Percentiles rank a stretch among this genome's conserved stretches.
These are phyloP conservation scores for Clivina fossor DNA, from an alignment of 2,888 invertebrate species.

Conservation along the genomic window DNA sequence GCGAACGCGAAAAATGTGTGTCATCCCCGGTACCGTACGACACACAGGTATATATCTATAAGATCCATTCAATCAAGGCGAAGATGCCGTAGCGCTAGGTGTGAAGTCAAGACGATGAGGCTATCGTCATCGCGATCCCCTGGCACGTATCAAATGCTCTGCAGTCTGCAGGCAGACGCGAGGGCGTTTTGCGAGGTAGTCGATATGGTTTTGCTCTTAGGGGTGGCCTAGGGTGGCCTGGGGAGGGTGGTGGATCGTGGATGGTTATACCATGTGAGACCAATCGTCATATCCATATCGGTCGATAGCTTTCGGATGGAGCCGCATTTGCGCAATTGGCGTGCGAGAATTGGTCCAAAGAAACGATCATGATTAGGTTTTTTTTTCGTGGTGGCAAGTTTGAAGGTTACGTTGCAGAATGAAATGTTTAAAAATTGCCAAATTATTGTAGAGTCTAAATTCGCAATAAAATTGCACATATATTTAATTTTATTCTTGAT, in stretches of 20 bases:
- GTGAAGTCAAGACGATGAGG: constrained; percentile 28
- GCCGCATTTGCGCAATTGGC: constrained; percentile 48
- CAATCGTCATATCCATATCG: constrained; percentile 33
- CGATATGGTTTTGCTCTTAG: neutral
- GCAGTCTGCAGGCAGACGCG: neutral
- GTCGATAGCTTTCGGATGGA: constrained; percentile 58
- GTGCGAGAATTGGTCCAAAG: no score
- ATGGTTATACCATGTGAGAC: constrained; percentile 22
- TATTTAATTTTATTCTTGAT: no score
- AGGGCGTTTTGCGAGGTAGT: neutral
- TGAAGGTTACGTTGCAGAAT: no score
- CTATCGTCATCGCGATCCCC: constrained; percentile 19
- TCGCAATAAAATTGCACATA: no score
- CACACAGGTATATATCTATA: constrained; percentile 20
- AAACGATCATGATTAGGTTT: no score
- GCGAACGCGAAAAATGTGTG: constrained; percentile 1
- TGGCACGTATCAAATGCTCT: constrained; percentile 20
- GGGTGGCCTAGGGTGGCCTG: no score
- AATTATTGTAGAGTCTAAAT: no score
- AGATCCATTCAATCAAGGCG: constrained; percentile 30
- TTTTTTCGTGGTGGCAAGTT: no score
- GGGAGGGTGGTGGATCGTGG: no score
- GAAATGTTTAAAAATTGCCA: no score
- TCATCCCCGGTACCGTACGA: constrained; percentile 10
- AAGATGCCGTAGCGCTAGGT: constrained; percentile 12